Evolutionary conservation across 2,888 invertebrate genomes (phyloP), one percentile per base, ranked within the genome.

Genomic region (Nymphalis polychloros): DNA sequence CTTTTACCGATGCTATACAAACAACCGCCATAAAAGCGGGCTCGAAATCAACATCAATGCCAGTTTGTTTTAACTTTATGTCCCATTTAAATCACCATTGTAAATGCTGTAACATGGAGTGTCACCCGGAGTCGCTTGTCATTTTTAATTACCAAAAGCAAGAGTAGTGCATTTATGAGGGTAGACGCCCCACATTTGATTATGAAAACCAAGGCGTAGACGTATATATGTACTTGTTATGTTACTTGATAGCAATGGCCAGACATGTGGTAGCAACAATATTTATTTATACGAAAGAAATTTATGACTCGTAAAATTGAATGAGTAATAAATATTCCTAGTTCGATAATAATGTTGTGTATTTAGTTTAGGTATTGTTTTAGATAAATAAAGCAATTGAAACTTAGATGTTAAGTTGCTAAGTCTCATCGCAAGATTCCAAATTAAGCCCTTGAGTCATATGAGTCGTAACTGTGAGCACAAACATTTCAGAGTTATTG

Each of bases 1-100:
- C 81, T 83, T 79, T 79, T 79, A 80, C 78, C 79, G 85, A 83
- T 83, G 85, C 86, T 86, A 84, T 84, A 88, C 84, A 87, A 87
- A 88, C 81, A 82, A 79, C 79, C 76, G 76, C 78, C 81, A 81
- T 84, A 83, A 83, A 84, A 84, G 76, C 76, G 74, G 71, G 77
- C 81, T 79, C 78, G 76, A 68, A 68, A 70, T 52, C 65, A 79
- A 78, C 75, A 76, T 71, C 63, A 71, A 65, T 53, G 67, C 50
- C 66, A 61, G 69, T 71, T 64, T 64, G 46, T 59, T 65, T 70
- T 68, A 72, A 67, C 63, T 70, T 72, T 72, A 72, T 61, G 63
- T 63, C 48, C 63, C 47, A 59, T 70, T 63, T 70, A 70, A 70
- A 72, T 63, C 55, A 59, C 50, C 31, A 67, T 72, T 70, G 72